phyloP scores from a whole-genome alignment of 2,888 invertebrate genomes.

The Gisinianus flammeolus region DNA sequence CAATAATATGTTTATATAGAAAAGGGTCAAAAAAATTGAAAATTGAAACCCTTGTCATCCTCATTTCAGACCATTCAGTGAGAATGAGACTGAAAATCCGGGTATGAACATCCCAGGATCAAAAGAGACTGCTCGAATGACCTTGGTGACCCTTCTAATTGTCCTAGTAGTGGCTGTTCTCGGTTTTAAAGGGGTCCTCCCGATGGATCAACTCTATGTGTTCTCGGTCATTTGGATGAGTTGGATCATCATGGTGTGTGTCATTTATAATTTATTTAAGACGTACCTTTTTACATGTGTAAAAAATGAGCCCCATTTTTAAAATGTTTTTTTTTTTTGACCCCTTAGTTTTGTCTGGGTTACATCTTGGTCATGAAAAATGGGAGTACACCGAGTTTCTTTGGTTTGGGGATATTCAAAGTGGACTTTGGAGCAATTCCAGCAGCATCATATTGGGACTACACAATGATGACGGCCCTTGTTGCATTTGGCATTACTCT shows the following conservation, averaged over 20 bases:
- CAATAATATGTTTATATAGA: too few relatives aligned
- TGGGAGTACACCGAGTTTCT: too few relatives aligned
- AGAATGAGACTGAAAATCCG: not conserved
- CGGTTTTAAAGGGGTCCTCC: not conserved
- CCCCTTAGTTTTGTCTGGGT: not conserved
- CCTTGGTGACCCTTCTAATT: not conserved
- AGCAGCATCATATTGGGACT: not conserved
- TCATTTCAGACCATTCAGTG: too few relatives aligned
- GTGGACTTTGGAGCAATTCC: not conserved
- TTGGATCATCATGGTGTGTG: slow-evolving; percentile 11
- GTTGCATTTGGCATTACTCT: not conserved
- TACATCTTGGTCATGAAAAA: not conserved
- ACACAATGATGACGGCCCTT: not conserved
- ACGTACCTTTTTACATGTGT: too few relatives aligned
- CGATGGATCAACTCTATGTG: not conserved
- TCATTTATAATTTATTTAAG: too few relatives aligned
- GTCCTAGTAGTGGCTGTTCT: not conserved
- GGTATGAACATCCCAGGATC: not conserved
- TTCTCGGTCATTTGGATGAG: not conserved
- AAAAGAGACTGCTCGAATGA: not conserved
- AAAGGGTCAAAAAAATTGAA: too few relatives aligned
- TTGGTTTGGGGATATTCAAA: not conserved
- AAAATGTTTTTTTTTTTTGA: too few relatives aligned
- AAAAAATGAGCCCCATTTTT: too few relatives aligned
- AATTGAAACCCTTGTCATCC: too few relatives aligned